Evolutionary conservation across 2,113 vertebrate species (phyloP), one percentile per base, ranked within the genome.

Genomic region (Echinops telfairi): DNA sequence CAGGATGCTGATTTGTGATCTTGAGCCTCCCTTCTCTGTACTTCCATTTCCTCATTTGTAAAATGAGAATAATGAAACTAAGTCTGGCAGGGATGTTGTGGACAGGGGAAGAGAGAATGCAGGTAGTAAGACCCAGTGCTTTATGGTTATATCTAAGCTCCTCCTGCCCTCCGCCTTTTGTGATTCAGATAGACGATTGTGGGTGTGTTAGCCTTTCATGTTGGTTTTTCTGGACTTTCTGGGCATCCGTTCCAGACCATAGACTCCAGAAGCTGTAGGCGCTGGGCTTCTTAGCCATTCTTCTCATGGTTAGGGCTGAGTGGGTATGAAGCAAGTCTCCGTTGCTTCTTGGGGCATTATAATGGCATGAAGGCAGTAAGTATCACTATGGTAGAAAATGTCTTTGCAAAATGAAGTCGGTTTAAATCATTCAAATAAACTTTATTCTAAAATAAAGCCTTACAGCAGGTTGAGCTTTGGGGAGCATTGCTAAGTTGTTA

Each of bases 391-490:
- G 22, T 7, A 66, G n/a, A 70, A 83, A 64, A 47, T 0, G 3
- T 83, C 83, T 70, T 84, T 33, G 91, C 38, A 88, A 76, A 93
- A 47, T 47, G 29, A 83, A 64, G 38, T 5, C 58, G 71, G 57
- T 53, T 79, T 87, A 31, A 89, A 36, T 53, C 47, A 68, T 95
- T 89, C 58, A 91, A 62, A 53, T 64, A 80, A 82, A 60, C 33
- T 36, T 79, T 75, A 83, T 27, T 91, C 78, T 71, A 81, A 70
- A 47, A 78, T 70, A 75, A 90, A 91, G 58, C 38, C 27, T 68
- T 71, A 3, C 62, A 17, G 33, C 43, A 27, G 62, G 17, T 40
- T 58, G 85, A 78, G 11, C 0, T 83, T 84, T 89, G 89, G 10
- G 70, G 2, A 66, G 23, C 6, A 62, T 19, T 62, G 22, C 27